These are phyloP conservation scores for Channa argus DNA, from an alignment of 2,113 vertebrate species.

Conservation along the genomic window DNA sequence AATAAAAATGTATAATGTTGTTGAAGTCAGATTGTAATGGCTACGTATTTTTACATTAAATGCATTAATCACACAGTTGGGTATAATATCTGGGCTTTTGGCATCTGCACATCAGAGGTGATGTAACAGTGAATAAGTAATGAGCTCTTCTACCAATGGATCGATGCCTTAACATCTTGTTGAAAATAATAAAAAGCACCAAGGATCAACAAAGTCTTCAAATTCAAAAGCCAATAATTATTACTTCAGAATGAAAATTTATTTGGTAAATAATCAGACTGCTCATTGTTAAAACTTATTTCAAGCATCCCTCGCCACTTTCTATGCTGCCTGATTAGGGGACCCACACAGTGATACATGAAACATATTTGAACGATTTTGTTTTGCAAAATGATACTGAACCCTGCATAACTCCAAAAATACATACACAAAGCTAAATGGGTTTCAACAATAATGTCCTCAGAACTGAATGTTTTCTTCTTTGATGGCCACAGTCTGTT, in stretches of 20 bases:
- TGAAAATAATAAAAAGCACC: neutral
- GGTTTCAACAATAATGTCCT: neutral
- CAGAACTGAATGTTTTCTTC: neutral
- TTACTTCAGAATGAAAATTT: neutral
- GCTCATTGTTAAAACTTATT: neutral
- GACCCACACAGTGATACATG: neutral
- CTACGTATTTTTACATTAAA: slow-evolving; percentile 1
- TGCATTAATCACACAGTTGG: neutral
- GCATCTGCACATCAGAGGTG: slow-evolving; percentile 2
- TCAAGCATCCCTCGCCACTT: neutral
- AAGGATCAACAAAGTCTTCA: neutral
- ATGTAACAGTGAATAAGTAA: neutral
- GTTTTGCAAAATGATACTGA: too few relatives aligned
- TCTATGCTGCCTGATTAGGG: neutral
- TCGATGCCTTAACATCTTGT: neutral
- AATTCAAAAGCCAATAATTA: neutral
- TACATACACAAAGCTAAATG: neutral
- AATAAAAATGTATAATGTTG: slow-evolving; percentile 12
- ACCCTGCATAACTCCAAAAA: too few relatives aligned
- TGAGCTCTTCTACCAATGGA: neutral
- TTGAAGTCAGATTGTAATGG: slow-evolving; percentile 34
- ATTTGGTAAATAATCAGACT: neutral
- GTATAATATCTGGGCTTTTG: slow-evolving; percentile 17
- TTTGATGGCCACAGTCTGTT: neutral
- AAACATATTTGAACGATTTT: neutral